Evolutionary conservation across 1,140 invertebrate genomes (phyloP), one percentile per base, ranked within the genome.

Genomic region (Anastrepha obliqua): DNA sequence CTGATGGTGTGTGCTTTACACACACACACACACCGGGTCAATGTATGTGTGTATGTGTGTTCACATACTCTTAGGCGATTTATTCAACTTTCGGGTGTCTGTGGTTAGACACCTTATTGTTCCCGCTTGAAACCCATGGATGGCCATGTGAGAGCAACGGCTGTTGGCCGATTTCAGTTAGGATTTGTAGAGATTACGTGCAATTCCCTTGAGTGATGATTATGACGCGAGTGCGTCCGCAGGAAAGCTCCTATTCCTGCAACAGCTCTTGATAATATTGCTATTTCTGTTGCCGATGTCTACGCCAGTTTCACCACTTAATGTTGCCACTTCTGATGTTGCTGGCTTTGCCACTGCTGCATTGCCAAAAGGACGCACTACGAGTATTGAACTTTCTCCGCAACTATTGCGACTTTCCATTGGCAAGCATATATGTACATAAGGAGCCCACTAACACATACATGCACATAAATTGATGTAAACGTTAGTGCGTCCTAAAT

Each of bases 151-250:
- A 9, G 7, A 3, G 15, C 51, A 15, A 17, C 51, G 51, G 47
- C 17, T 55, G 17, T 55, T 55, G 47, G 51, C 3, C 44, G 51
- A 5, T n/a, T 58, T 81, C 20, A 47, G 44, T 47, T 29, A 47
- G 3, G 74, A 81, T 81, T 81, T 81, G 74, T 55, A 29, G 5
- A n/a, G 17, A 81, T 55, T 81, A 81, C 47, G 47, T 51, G 51
- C n/a, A 55, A n/a, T 55, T 81, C 55, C 74, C 74, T 58, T 81
- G 74, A 81, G 74, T 81, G 74, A 81, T 51, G 74, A 81, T 81
- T 81, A 81, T 81, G 74, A 51, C 74, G n/a, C 47, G 51, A 51
- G 74, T 81, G 74, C n/a, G 17, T 44, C 42, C 42, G 39, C 29
- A 15, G 44, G 15, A 74, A 74, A 74, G 44, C 44, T n/a, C 6